Evolutionary conservation across 2,888 invertebrate species (phyloP), one percentile per base, ranked within the genome.

Genomic region (Tachina fera): DNA sequence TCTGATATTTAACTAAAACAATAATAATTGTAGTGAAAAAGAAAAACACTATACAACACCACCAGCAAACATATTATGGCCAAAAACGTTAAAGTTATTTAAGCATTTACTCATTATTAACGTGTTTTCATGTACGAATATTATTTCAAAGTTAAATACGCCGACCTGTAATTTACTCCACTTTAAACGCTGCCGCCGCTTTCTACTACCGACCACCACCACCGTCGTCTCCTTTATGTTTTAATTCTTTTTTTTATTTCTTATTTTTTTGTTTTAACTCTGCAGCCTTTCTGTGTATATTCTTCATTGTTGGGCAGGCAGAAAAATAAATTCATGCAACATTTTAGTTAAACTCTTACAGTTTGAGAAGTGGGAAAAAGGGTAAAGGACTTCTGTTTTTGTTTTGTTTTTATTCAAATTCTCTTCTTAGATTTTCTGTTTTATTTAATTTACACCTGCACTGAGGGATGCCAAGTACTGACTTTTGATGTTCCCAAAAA

Each of bases 91-190:
- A 63, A 80, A 82, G 84, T 87, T 84, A 85, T 78, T 79, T 82
- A 85, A 89, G 89, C 89, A 90, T 90, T 89, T 88, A 90, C 91
- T 90, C 90, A 91, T 90, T 91, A 91, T 91, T 91, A 91, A 91
- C 91, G 90, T 92, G 91, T 91, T 90, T 92, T 91, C 91, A 90
- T 90, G 91, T 91, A 91, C 91, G 91, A 90, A 90, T 91, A 90
- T 88, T 78, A 89, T 92, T 90, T 92, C 92, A 92, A 92, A 92
- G 92, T 91, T 91, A 92, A 92, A 91, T 88, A 87, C 89, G 91
- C 93, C 93, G 93, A 92, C 91, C 92, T 93, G 90, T 93, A 93
- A 93, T 93, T 93, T 93, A 90, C 89, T 90, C 91, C 88, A 89
- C 88, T 89, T 91, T 89, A 90, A 90, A 90, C 91, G 91, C 91